Conservation (phyloP, 2,797 vertebrate species). For the Manis crassicaudata region DNA sequence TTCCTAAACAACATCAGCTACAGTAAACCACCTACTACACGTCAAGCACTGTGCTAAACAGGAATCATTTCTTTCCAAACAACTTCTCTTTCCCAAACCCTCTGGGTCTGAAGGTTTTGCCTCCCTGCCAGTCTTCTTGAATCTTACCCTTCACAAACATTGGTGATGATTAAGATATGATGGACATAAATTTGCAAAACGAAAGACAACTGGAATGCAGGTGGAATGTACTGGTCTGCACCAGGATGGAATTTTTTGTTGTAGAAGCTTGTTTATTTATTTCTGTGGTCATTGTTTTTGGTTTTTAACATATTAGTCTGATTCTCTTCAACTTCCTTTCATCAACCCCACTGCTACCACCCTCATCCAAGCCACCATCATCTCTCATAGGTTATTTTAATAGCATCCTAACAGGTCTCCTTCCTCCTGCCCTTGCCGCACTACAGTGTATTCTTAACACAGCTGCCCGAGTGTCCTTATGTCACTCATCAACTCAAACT, state of each 20-base stretch:
- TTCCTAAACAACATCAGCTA: neutral
- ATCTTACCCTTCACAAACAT: neutral
- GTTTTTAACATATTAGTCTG: neutral
- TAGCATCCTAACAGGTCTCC: neutral
- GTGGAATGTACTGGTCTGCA: neutral
- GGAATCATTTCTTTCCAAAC: neutral
- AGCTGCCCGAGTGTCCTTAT: neutral
- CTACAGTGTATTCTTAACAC: neutral
- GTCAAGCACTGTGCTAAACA: too few species aligned
- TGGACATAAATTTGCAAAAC: neutral
- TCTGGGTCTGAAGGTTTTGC: neutral
- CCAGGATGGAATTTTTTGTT: neutral
- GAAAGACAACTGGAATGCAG: neutral
- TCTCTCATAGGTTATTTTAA: neutral
- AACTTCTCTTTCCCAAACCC: neutral
- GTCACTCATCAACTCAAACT: neutral
- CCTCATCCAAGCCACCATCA: neutral
- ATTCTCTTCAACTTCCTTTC: neutral
- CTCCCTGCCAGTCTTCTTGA: neutral
- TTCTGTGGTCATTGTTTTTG: neutral
- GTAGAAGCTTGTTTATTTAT: neutral
- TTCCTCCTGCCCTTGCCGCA: neutral
- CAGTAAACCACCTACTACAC: neutral
- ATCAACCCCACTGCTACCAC: too few species aligned
- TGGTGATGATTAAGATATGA: neutral